A percentile compares a stretch with the other conserved stretches of the same genome.
Evolutionary conservation across 2,888 invertebrate species (phyloP).

Genomic region (Pteria penguin): DNA sequence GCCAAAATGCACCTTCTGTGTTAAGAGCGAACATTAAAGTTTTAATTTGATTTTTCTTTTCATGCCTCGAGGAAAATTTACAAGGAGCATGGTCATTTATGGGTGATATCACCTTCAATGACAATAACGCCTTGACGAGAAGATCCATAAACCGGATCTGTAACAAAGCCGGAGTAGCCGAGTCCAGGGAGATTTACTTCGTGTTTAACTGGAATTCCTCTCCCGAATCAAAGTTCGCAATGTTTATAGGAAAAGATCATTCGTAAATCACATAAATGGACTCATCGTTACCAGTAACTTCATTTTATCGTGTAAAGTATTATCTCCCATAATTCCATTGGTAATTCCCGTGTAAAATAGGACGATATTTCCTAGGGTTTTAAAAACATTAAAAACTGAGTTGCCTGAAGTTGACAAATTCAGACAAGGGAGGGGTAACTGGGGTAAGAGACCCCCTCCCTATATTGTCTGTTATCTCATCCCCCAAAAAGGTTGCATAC

Average conservation of each 20-base stretch:
- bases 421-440: too few relatives aligned
- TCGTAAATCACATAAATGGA: neutral
- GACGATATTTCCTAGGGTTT: too few relatives aligned
- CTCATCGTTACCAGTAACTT: neutral
- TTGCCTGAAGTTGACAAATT: too few relatives aligned
- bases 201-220: neutral
- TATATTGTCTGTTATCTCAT: too few relatives aligned
- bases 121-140: neutral
- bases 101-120: neutral
- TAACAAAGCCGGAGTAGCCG: neutral
- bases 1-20: neutral
- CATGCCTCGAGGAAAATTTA: neutral
- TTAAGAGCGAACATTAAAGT: neutral
- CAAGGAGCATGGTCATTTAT: neutral
- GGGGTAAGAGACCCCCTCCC: too few relatives aligned
- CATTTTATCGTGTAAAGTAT: neutral
- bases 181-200: neutral
- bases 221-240: neutral
- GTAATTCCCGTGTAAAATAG: too few relatives aligned
- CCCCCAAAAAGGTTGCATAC: too few relatives aligned
- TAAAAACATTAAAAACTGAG: too few relatives aligned
- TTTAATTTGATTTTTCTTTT: neutral
- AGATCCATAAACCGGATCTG: neutral
- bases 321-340: too few relatives aligned
- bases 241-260: neutral